phyloP scores from a whole-genome alignment of 2,113 vertebrate genomes.

The Gasterosteus nipponicus region DNA sequence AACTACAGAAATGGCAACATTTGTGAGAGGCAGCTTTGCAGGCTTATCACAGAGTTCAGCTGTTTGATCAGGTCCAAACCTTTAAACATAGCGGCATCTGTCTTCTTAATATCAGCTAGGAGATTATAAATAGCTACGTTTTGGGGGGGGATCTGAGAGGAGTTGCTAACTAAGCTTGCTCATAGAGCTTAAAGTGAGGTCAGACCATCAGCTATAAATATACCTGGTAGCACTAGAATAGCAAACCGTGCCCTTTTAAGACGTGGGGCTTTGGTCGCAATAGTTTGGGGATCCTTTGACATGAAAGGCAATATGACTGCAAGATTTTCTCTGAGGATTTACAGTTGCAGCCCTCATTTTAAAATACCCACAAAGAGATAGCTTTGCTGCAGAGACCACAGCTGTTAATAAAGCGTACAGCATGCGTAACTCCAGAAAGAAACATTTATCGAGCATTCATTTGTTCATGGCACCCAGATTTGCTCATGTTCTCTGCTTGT shows the following conservation, averaged over 20 bases:
- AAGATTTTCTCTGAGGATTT: constrained; percentile 51
- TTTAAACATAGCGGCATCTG: constrained; percentile 50
- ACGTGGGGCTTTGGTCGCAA: constrained; percentile 49
- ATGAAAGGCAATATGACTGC: constrained; percentile 41
- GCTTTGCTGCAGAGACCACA: constrained; percentile 42
- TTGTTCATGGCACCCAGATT: constrained; percentile 7
- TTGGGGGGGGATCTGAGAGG: constrained; percentile 43
- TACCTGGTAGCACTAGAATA: constrained; percentile 63
- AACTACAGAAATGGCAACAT: constrained; percentile 40
- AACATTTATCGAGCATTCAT: constrained; percentile 33
- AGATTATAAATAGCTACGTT: constrained; percentile 73
- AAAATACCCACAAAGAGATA: constrained; percentile 27
- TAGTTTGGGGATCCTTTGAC: constrained; percentile 30
- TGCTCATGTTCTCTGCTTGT: not conserved
- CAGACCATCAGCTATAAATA: constrained; percentile 75
- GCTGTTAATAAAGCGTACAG: constrained; percentile 59
- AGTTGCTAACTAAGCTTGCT: constrained; percentile 67
- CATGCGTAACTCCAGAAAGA: constrained; percentile 51
- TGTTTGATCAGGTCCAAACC: constrained; percentile 54
- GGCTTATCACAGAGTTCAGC: constrained; percentile 48
- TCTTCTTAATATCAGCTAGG: constrained; percentile 52
- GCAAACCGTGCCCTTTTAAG: constrained; percentile 72
- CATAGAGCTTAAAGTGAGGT: constrained; percentile 63
- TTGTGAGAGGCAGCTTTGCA: constrained; percentile 50
- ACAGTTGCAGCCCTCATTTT: constrained; percentile 43